Conservation (phyloP, 1,140 invertebrate genomes). For the Rhopalosiphum padi region DNA sequence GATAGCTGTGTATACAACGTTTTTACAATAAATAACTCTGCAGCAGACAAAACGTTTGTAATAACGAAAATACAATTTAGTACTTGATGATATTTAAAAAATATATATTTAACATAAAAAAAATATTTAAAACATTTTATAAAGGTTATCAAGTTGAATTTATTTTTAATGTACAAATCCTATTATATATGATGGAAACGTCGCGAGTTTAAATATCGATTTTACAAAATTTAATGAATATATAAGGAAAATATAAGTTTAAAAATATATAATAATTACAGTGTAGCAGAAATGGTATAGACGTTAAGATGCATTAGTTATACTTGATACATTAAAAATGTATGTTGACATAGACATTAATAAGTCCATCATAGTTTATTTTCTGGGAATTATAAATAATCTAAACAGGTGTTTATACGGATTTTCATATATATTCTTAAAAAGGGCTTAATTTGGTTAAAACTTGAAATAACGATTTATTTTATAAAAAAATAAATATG, state of each 20-base stretch:
- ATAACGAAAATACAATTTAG: constrained; percentile 9
- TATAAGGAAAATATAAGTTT: neutral
- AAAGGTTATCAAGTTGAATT: neutral
- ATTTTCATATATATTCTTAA: neutral
- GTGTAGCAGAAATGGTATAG: neutral
- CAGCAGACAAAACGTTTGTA: neutral
- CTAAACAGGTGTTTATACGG: neutral
- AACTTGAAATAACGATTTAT: neutral
- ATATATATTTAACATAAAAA: neutral
- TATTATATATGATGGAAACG: neutral
- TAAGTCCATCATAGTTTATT: neutral
- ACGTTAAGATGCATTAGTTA: neutral
- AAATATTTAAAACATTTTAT: constrained; percentile 2
- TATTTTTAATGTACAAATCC: neutral
- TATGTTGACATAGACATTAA: neutral
- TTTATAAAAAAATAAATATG: neutral
- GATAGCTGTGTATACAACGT: neutral
- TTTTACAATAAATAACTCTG: neutral
- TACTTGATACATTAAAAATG: neutral
- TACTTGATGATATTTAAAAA: neutral
- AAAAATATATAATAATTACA: neutral
- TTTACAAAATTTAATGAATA: neutral
- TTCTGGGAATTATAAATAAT: neutral
- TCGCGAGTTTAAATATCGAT: neutral
- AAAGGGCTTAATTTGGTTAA: neutral